These are phyloP conservation scores for Arothron firmamentum DNA, from an alignment of 2,113 vertebrate species.

Conservation along the genomic window DNA sequence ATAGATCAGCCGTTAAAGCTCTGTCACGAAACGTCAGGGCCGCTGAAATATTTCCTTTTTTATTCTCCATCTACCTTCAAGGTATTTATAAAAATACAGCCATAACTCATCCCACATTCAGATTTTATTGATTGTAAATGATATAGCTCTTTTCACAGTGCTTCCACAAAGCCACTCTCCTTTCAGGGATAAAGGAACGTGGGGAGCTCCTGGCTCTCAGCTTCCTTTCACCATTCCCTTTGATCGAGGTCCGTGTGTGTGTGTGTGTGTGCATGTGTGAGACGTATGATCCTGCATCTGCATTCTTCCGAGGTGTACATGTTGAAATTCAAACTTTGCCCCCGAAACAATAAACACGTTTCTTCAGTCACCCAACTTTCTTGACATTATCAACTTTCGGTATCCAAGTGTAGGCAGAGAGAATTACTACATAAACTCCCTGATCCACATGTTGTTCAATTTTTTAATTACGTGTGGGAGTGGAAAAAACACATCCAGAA, in stretches of 20 bases:
- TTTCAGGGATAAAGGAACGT: slow-evolving; percentile 26
- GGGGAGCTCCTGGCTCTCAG: slow-evolving; percentile 41
- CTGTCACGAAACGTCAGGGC: slow-evolving; percentile 39
- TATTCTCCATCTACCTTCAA: slow-evolving; percentile 32
- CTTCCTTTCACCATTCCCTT: slow-evolving; percentile 45
- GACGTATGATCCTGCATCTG: background rate
- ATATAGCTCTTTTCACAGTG: slow-evolving; percentile 27
- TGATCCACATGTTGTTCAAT: slow-evolving; percentile 13
- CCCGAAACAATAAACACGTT: background rate
- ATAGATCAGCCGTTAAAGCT: slow-evolving; percentile 44
- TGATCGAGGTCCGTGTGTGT: slow-evolving; percentile 38
- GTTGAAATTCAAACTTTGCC: too few species aligned
- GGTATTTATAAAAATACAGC: slow-evolving; percentile 35
- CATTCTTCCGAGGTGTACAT: too few species aligned
- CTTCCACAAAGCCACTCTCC: slow-evolving; percentile 45
- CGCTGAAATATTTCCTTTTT: slow-evolving; percentile 4
- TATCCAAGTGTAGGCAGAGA: too few species aligned
- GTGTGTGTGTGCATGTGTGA: slow-evolving; percentile 1
- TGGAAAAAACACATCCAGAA: background rate
- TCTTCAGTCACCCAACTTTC: slow-evolving; percentile 9
- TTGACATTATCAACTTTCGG: slow-evolving; percentile 26
- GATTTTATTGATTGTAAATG: slow-evolving; percentile 50
- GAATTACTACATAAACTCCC: background rate
- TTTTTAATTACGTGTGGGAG: slow-evolving; percentile 24
- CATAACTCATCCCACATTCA: slow-evolving; percentile 34